Conservation (phyloP, 1,140 invertebrate species). For the Apis cerana region DNA sequence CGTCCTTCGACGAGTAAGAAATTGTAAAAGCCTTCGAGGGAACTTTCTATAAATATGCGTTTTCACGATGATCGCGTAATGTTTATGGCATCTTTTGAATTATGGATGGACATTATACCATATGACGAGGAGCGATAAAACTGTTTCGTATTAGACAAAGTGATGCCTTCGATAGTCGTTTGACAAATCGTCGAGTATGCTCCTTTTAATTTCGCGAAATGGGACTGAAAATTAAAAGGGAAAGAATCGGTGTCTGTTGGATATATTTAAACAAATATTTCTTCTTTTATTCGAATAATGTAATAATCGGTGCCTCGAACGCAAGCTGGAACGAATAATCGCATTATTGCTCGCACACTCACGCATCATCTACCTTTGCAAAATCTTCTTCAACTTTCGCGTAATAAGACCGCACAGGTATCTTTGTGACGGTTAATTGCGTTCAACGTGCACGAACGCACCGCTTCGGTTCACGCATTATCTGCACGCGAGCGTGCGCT, state of each 20-base stretch:
- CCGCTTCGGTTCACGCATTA: not conserved
- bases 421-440: slow-evolving; percentile 23
- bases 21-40: slow-evolving; percentile 34
- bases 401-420: slow-evolving; percentile 38
- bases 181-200: not conserved
- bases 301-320: too few species aligned
- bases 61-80: slow-evolving; percentile 15
- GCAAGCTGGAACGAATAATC: not conserved
- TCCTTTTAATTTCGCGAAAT: not conserved
- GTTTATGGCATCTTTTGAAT: slow-evolving; percentile 50
- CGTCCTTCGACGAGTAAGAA: slow-evolving; percentile 20
- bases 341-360: not conserved
- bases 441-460: not conserved
- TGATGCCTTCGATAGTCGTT: not conserved
- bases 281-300: too few species aligned
- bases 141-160: slow-evolving; percentile 17
- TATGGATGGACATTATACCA: slow-evolving; percentile 42
- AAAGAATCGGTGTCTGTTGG: too few species aligned
- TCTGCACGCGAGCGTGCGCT: not conserved
- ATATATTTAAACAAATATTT: too few species aligned
- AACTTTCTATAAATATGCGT: slow-evolving; percentile 40
- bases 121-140: not conserved
- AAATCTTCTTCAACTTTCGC: not conserved
- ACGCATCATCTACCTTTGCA: slow-evolving; percentile 18
- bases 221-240: not conserved